phyloP scores from a whole-genome alignment of 2,797 vertebrate species.

The Xenentodon cancila region DNA sequence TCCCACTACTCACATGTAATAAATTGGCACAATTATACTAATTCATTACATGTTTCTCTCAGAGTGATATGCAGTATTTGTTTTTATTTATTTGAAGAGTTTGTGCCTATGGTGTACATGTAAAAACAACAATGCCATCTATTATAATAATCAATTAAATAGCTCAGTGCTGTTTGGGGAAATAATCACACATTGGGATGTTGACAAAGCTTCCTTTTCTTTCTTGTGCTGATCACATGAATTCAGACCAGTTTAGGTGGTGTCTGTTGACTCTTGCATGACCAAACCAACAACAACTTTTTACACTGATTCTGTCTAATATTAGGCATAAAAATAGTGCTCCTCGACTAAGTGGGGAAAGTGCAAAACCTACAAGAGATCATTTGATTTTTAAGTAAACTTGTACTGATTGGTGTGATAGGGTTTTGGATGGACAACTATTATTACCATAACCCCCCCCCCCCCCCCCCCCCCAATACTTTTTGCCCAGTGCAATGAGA shows the following conservation, averaged over 20 bases:
- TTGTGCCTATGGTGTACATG: neutral
- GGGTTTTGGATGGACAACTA: too few species aligned
- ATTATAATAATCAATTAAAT: conserved; percentile 14
- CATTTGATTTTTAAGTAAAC: too few species aligned
- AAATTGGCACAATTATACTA: too few species aligned
- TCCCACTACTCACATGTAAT: too few species aligned
- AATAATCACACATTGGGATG: conserved; percentile 28
- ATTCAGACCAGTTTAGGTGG: conserved; percentile 20
- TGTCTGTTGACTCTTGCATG: conserved; percentile 30
- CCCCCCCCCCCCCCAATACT: too few species aligned
- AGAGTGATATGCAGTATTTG: neutral
- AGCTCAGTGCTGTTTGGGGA: conserved; percentile 8
- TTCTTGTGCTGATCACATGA: conserved; percentile 62
- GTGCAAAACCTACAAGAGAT: too few species aligned
- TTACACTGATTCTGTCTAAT: conserved; percentile 12
- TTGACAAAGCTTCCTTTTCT: conserved; percentile 63
- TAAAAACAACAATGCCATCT: neutral
- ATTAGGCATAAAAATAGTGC: conserved; percentile 2
- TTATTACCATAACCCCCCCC: too few species aligned
- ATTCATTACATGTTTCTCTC: neutral
- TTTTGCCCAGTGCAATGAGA: too few species aligned
- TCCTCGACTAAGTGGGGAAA: neutral
- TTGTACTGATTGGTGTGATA: too few species aligned
- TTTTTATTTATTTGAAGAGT: neutral
- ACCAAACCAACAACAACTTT: conserved; percentile 4